Evolutionary conservation across 2,113 vertebrate genomes (phyloP).

Genomic region (Calypte anna): DNA sequence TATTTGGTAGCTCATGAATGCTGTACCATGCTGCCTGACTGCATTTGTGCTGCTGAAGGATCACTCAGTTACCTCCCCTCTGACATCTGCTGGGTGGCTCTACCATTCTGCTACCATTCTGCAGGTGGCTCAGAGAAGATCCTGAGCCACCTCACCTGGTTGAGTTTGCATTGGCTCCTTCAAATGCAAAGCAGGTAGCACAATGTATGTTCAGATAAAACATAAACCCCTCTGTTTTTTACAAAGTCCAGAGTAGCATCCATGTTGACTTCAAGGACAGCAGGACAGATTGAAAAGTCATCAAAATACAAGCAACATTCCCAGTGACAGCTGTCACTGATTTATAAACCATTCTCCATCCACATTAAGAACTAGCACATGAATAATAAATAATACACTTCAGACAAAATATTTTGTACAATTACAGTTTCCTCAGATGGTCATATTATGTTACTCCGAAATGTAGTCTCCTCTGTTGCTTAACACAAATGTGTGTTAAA

Average conservation of each 20-base stretch:
- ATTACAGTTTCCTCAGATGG: slow-evolving; percentile 18
- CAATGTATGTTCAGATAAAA: background rate
- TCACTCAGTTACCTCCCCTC: background rate
- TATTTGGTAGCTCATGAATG: background rate
- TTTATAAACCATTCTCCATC: slow-evolving; percentile 2
- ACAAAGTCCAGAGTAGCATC: background rate
- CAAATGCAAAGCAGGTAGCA: background rate
- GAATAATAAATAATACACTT: background rate
- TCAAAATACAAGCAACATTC: background rate
- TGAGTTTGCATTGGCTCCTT: background rate
- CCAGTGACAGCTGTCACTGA: background rate
- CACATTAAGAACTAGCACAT: background rate
- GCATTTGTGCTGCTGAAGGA: background rate
- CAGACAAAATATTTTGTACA: slow-evolving; percentile 10
- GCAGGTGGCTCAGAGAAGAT: background rate
- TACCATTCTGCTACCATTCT: background rate
- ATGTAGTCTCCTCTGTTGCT: background rate
- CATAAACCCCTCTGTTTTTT: background rate
- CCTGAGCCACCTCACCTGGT: background rate
- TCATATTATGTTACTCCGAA: background rate
- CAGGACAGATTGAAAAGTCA: background rate
- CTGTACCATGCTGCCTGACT: background rate
- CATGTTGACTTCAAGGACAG: background rate
- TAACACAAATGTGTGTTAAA: background rate
- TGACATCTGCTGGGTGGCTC: background rate